Evolutionary conservation across 2,888 invertebrate genomes (phyloP).

Genomic region (Oscheius onirici): DNA sequence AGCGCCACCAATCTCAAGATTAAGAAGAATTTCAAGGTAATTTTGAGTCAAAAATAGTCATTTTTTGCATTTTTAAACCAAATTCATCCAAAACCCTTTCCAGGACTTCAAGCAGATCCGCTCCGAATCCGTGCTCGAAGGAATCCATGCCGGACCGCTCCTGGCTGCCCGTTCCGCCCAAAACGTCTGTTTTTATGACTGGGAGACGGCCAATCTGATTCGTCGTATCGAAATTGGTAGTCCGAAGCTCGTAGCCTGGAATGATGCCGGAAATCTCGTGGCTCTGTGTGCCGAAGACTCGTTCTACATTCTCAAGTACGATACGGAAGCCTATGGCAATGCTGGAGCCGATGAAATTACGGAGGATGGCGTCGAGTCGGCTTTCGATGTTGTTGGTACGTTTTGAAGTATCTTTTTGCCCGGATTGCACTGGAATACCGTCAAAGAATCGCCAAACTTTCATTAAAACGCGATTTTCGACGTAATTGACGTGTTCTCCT

Average conservation of each 20-base stretch:
- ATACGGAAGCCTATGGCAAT: constrained; percentile 82
- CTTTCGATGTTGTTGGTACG: constrained; percentile 80
- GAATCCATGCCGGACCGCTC: constrained; percentile 88
- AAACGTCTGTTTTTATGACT: constrained; percentile 88
- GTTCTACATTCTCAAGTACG: constrained; percentile 91
- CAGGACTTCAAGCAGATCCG: constrained; percentile 78
- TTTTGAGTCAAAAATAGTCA: neutral
- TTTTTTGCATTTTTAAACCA: neutral
- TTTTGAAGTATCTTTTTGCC: too few species aligned
- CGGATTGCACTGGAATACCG: too few species aligned
- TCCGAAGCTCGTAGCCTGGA: constrained; percentile 88
- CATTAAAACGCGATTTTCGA: too few species aligned
- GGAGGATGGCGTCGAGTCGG: constrained; percentile 93
- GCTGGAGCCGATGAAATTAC: constrained; percentile 83
- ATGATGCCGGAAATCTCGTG: constrained; percentile 90
- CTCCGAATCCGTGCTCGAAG: constrained; percentile 84
- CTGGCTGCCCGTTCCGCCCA: constrained; percentile 75
- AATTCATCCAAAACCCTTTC: constrained; percentile 5
- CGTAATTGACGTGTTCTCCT: too few species aligned
- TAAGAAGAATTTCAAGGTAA: constrained; percentile 92
- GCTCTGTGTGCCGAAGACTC: constrained; percentile 94
- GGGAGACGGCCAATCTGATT: constrained; percentile 91
- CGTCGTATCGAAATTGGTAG: constrained; percentile 92
- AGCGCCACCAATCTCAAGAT: constrained; percentile 88
- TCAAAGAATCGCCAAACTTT: too few species aligned